A percentile compares a stretch with the other conserved stretches of the same genome.
Conservation (phyloP, 2,888 invertebrate species). For the Pyrrhosoma nymphula region DNA sequence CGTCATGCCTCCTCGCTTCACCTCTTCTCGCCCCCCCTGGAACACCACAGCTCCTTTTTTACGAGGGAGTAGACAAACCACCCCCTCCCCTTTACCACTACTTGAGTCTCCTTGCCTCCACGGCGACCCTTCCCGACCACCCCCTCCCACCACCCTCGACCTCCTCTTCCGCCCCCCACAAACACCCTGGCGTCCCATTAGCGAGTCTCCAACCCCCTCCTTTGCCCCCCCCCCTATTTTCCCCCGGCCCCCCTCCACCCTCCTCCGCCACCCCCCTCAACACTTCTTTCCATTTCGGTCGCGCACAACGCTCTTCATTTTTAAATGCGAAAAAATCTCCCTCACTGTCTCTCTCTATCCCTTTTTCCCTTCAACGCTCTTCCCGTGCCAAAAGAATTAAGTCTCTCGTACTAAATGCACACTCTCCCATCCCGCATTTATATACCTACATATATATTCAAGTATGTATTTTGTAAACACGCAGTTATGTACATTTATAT, state of each 20-base stretch:
- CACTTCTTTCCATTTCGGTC: background rate
- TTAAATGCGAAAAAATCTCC: slow-evolving; percentile 32
- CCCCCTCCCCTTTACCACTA: background rate
- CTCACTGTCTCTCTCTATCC: background rate
- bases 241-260: background rate
- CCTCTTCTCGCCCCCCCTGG: background rate
- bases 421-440: background rate
- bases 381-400: slow-evolving; percentile 56
- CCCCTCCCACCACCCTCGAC: background rate
- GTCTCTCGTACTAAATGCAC: slow-evolving; percentile 48
- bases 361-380: background rate
- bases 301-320: slow-evolving; percentile 48
- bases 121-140: background rate
- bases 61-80: background rate
- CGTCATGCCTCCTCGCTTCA: background rate
- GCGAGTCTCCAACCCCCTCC: background rate
- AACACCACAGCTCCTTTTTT: background rate
- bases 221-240: background rate
- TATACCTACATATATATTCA: background rate
- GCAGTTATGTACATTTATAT: background rate
- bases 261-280: background rate
- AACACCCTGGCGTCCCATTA: slow-evolving; percentile 13
- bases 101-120: background rate
- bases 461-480: background rate
- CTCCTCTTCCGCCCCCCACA: background rate